These are phyloP conservation scores for Thunnus albacares DNA, from an alignment of 2,797 vertebrate species.

Conservation along the genomic window DNA sequence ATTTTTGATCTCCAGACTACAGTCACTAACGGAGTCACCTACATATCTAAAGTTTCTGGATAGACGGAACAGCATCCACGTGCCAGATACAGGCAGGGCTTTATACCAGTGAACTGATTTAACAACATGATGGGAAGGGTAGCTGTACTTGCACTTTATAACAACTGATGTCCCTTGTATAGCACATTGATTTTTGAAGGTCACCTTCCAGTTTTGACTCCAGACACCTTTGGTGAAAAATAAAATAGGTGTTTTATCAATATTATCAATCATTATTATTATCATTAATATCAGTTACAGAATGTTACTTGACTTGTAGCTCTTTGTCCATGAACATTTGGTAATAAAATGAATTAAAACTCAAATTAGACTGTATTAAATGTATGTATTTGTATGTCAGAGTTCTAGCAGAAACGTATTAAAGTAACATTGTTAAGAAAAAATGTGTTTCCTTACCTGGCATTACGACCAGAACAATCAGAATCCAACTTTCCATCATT, in stretches of 20 bases:
- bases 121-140: neutral
- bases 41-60: conserved; percentile 33
- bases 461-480: conserved; percentile 35
- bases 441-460: conserved; percentile 53
- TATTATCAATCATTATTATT: neutral
- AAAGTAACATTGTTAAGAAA: neutral
- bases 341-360: neutral
- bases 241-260: neutral
- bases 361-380: neutral
- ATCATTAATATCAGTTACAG: neutral
- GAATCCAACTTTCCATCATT: conserved; percentile 49
- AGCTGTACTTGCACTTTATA: conserved; percentile 68
- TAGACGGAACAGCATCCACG: fast-evolving
- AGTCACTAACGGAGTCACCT: conserved; percentile 13
- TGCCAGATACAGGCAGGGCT: fast-evolving
- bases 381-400: neutral
- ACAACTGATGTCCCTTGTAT: conserved; percentile 56
- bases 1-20: conserved; percentile 60
- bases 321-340: neutral
- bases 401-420: neutral
- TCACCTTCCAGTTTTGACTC: conserved; percentile 57
- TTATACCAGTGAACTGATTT: conserved; percentile 41
- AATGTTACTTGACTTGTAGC: no score
- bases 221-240: conserved; percentile 53
- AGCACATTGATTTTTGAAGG: conserved; percentile 50